A percentile compares a stretch with the other conserved stretches of the same genome.
phyloP scores from a whole-genome alignment of 2,888 invertebrate genomes.

The Cryptus viduatorius region DNA sequence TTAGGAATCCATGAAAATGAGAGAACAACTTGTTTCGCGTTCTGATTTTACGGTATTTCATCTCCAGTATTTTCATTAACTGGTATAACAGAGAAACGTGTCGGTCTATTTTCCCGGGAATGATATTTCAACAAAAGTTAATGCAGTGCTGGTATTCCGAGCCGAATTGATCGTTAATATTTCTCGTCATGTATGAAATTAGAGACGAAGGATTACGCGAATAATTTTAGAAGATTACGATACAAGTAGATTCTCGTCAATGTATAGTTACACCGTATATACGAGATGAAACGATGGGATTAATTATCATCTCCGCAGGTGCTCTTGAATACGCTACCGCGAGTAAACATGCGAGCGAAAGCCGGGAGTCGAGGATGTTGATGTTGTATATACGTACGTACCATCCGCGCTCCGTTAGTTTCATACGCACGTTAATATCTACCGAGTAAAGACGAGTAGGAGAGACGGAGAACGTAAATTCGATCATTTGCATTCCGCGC shows the following conservation, averaged over 20 bases:
- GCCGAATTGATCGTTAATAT: neutral
- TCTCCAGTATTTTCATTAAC: no score
- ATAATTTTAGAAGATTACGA: no score
- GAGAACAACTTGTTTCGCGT: no score
- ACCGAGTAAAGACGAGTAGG: neutral
- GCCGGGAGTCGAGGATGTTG: neutral
- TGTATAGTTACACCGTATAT: neutral
- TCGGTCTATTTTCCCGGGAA: neutral
- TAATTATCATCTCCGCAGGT: neutral
- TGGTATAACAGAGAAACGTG: neutral
- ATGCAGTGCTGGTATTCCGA: neutral
- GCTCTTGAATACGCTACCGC: neutral
- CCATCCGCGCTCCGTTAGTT: neutral
- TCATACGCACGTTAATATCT: neutral
- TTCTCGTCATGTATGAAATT: neutral
- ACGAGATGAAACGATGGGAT: neutral
- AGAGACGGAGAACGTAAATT: slow-evolving; percentile 48
- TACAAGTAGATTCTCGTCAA: neutral
- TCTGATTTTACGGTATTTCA: no score
- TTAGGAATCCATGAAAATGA: no score
- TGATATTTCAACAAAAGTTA: neutral
- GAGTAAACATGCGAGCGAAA: slow-evolving; percentile 1
- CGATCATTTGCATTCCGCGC: slow-evolving; percentile 52
- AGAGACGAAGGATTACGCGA: no score
- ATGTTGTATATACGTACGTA: neutral